Evolutionary conservation across 2,797 vertebrate genomes (phyloP), one percentile per base, ranked within the genome.

Genomic region (Phyllotis vaccarum): DNA sequence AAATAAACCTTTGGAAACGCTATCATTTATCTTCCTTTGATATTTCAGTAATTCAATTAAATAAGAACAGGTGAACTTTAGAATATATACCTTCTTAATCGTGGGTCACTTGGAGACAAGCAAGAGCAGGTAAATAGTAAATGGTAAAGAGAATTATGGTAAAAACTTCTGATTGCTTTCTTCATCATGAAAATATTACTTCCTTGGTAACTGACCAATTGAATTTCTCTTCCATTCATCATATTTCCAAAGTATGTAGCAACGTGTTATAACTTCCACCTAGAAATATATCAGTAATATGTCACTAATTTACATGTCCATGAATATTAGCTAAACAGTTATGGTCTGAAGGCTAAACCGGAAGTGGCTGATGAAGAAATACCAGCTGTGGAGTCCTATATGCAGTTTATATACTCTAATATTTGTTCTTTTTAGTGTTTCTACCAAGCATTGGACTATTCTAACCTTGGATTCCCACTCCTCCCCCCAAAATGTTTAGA

Each of bases 161-260:
- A 86, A 49, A 8, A 49, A 8, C 46, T 79, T 95, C n/a, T 80
- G 22, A 95, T 91, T 82, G 27, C 83, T 92, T 96, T 94, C 90
- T 91, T 97, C 92, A 94, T 90, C 93, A 83, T 86, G 9, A 92
- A 96, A 78, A 79, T 60, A 13, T 94, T 49, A 94, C 97, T 97
- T 97, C 93, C 83, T 91, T n/a, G 86, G 86, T 96, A 78, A 97
- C 95, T 74, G 76, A 95, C 80, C 78, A 95, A 96, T 96, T 81
- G 80, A 70, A 64, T 85, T 80, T 95, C 81, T 89, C 83, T 94
- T 96, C 92, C 89, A 68, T 90, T n/a, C 31, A 95, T 90, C 27
- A 94, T 64, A 72, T 97, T 97, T 85, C 75, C 40, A 58, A 92
- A 82, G 56, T 70, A 34, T 54, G 52, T 95, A 97, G 58, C 62